These are phyloP conservation scores for Aculops lycopersici DNA, from an alignment of 1,140 invertebrate species.

Conservation along the genomic window DNA sequence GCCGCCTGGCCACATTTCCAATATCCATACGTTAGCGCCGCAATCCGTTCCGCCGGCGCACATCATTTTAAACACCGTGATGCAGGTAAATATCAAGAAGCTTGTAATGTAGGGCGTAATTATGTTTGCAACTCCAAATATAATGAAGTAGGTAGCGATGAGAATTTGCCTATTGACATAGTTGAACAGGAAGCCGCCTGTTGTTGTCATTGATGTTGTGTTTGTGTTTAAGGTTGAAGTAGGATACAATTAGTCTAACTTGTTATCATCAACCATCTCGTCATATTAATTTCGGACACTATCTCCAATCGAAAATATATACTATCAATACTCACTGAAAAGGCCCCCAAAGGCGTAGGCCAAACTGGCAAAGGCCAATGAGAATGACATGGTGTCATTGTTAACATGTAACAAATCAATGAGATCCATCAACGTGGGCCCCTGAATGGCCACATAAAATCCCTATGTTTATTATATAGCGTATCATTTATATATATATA, in stretches of 20 bases:
- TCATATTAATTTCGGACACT: too few relatives aligned
- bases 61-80: constrained; percentile 3
- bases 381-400: not conserved
- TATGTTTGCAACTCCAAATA: constrained; percentile 4
- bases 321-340: too few relatives aligned
- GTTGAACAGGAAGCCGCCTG: constrained; percentile 7
- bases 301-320: too few relatives aligned
- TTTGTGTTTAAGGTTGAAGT: too few relatives aligned
- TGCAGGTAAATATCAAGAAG: not conserved
- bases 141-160: constrained; percentile 1
- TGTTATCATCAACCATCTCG: too few relatives aligned
- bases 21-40: constrained; percentile 21
- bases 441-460: not conserved
- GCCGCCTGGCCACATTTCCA: constrained; percentile 19
- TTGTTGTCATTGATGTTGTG: not conserved
- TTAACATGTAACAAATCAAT: not conserved
- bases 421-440: not conserved
- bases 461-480: too few relatives aligned
- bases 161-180: constrained; percentile 7
- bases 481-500: too few relatives aligned
- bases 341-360: not conserved
- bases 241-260: too few relatives aligned
- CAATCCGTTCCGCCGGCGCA: constrained; percentile 8
- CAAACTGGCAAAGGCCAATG: not conserved
- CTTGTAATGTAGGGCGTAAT: constrained; percentile 4